Conservation (phyloP, 2,797 vertebrate genomes). For the Phoxinus dragarum region DNA sequence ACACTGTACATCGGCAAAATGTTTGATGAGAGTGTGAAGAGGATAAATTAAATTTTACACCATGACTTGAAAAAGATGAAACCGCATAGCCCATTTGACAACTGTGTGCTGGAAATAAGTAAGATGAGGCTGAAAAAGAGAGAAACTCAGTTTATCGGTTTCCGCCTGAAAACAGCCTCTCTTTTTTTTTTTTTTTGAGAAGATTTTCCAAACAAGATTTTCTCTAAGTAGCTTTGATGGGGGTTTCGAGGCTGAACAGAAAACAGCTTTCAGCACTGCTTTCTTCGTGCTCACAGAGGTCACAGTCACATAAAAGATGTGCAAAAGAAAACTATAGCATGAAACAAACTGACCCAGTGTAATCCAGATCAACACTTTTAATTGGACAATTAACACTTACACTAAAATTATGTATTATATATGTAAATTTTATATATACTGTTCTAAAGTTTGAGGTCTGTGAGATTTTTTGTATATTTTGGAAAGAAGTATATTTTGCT, state of each 20-base stretch:
- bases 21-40: conserved; percentile 5
- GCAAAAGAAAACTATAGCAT: conserved; percentile 12
- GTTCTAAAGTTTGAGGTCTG: not conserved
- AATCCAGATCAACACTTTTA: not conserved
- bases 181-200: conserved; percentile 67
- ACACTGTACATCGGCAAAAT: not conserved
- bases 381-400: not conserved
- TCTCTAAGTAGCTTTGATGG: conserved; percentile 78
- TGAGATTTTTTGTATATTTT: not conserved
- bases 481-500: not conserved
- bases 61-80: conserved; percentile 28
- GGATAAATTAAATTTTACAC: conserved; percentile 12
- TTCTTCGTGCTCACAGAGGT: conserved; percentile 19
- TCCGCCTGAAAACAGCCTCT: conserved; percentile 59
- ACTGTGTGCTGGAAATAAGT: conserved; percentile 30
- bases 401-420: not conserved
- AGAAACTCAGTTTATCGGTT: conserved; percentile 56
- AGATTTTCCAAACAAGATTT: conserved; percentile 79
- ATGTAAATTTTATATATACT: not conserved
- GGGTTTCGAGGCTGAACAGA: conserved; percentile 69
- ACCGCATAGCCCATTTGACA: conserved; percentile 17
- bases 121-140: conserved; percentile 41
- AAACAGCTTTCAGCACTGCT: conserved; percentile 48
- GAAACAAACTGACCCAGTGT: not conserved
- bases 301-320: conserved; percentile 10